A percentile compares a stretch with the other conserved stretches of the same genome.
phyloP scores from a whole-genome alignment of 2,113 vertebrate species.

The Callorhinus ursinus region DNA sequence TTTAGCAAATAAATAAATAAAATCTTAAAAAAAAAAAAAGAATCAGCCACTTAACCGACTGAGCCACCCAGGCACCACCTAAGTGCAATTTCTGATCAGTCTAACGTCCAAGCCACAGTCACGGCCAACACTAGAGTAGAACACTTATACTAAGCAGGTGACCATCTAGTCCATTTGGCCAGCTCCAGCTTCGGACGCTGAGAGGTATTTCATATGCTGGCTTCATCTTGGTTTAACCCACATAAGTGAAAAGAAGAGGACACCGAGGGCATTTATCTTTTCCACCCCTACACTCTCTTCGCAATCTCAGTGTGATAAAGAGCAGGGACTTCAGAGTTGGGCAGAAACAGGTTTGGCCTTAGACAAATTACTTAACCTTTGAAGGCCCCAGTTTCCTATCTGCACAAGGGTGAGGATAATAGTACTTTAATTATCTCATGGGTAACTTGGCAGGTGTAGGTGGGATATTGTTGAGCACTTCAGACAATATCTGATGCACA shows the following conservation, averaged over 20 bases:
- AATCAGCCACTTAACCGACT: neutral
- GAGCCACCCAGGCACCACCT: neutral
- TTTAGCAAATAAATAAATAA: too few relatives aligned
- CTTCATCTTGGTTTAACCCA: constrained; percentile 20
- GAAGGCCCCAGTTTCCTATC: neutral
- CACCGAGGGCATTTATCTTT: neutral
- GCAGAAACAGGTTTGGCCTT: neutral
- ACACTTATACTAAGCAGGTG: neutral
- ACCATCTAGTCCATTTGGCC: constrained; percentile 62
- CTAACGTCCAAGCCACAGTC: neutral
- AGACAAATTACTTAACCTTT: neutral
- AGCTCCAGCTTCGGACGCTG: neutral
- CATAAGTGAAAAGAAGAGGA: neutral
- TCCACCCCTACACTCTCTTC: neutral
- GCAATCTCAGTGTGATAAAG: neutral
- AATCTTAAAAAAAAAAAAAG: too few relatives aligned
- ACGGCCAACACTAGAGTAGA: constrained; percentile 16
- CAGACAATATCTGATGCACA: neutral
- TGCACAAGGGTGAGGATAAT: neutral
- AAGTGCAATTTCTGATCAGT: neutral
- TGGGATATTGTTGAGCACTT: neutral
- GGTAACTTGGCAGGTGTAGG: neutral
- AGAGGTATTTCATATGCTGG: neutral
- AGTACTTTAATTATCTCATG: neutral
- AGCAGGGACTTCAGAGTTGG: neutral